These are phyloP conservation scores for Hecatera dysodea DNA, from an alignment of 2,888 invertebrate species.

Conservation along the genomic window DNA sequence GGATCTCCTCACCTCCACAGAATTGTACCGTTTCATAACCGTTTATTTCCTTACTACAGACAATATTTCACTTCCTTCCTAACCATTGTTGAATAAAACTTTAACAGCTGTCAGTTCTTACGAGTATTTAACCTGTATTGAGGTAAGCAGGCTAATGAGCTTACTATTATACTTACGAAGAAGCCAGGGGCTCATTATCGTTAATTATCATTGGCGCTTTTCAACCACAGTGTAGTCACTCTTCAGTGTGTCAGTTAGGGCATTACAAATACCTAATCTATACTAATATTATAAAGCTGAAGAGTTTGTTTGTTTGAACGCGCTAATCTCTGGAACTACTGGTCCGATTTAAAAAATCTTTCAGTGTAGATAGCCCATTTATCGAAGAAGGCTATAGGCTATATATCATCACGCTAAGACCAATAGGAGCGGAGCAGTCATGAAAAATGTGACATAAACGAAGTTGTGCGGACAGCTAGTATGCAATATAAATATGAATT, in stretches of 20 bases:
- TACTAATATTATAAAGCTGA: too few relatives aligned
- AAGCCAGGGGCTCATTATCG: constrained; percentile 20
- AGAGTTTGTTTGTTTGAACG: too few relatives aligned
- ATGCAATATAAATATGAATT: too few relatives aligned
- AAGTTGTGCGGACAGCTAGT: too few relatives aligned
- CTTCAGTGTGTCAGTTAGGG: background rate
- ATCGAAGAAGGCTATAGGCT: too few relatives aligned
- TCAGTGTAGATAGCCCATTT: too few relatives aligned
- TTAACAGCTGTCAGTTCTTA: constrained; percentile 1
- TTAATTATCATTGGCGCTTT: constrained; percentile 16
- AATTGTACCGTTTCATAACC: constrained; percentile 1
- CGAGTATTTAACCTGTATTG: constrained; percentile 24
- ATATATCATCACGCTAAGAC: too few relatives aligned
- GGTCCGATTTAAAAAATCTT: too few relatives aligned
- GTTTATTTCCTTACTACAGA: constrained; percentile 14
- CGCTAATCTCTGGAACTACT: too few relatives aligned
- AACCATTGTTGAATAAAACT: constrained; percentile 37
- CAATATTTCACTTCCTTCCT: constrained; percentile 49
- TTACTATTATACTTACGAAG: constrained; percentile 28
- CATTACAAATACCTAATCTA: background rate
- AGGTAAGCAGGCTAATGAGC: constrained; percentile 41
- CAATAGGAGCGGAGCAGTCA: too few relatives aligned
- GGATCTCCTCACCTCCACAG: background rate
- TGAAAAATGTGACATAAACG: too few relatives aligned
- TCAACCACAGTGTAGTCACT: background rate